A percentile compares a stretch with the other conserved stretches of the same genome.
phyloP scores from a whole-genome alignment of 2,113 vertebrate genomes.

The Atractosteus spatula region DNA sequence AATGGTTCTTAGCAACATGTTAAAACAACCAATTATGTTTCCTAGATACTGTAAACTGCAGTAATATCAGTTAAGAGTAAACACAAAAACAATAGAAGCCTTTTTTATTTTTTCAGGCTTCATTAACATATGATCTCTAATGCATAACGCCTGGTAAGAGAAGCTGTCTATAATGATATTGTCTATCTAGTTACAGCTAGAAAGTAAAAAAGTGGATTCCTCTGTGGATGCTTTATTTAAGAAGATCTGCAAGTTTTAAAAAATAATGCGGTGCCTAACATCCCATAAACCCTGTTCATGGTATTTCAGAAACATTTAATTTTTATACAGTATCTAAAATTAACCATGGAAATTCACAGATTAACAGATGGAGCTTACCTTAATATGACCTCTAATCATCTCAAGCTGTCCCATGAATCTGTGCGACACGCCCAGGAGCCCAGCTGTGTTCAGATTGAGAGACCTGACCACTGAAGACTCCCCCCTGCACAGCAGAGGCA shows the following conservation, averaged over 20 bases:
- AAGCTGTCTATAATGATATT: no score
- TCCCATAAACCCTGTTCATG: no score
- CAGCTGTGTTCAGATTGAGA: constrained; percentile 11
- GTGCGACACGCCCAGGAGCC: constrained; percentile 18
- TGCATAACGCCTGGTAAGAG: no score
- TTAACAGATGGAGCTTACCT: constrained; percentile 7
- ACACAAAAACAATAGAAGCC: background rate
- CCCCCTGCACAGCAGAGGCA: constrained; percentile 22
- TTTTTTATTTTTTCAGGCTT: background rate
- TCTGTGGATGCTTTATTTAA: no score
- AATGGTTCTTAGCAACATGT: background rate
- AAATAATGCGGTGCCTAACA: no score
- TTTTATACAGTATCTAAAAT: no score
- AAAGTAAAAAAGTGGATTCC: no score
- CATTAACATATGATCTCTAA: background rate
- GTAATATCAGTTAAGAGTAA: background rate
- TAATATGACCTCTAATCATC: constrained; percentile 21
- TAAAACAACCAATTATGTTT: background rate
- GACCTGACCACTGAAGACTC: background rate
- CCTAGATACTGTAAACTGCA: background rate
- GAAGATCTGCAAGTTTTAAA: no score
- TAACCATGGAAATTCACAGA: no score
- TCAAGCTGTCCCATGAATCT: constrained; percentile 25
- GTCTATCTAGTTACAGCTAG: no score
- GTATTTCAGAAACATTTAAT: no score